Evolutionary conservation across 2,797 vertebrate genomes (phyloP), one percentile per base, ranked within the genome.

Genomic region (Champsocephalus esox): DNA sequence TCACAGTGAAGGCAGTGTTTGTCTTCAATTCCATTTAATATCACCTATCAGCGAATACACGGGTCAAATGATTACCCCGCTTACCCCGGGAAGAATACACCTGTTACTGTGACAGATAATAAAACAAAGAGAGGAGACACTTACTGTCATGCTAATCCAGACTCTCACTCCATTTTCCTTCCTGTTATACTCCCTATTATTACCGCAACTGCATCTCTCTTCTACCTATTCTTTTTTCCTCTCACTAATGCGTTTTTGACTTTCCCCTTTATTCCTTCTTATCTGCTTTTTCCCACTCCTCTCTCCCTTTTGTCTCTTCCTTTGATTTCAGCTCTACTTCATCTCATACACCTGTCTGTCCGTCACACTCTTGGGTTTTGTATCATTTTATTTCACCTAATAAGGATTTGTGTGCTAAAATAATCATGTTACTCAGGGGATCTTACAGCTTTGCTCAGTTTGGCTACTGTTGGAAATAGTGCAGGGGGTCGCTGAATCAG

Each of bases 51-150:
- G 82, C n/a, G 9, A 52, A 79, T 77, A 79, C 73, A 78, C 24
- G 17, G 71, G 75, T 77, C 75, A 78, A 34, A 73, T 83, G 70
- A 87, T 87, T 84, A 83, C 68, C 56, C 64, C 3, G 61, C 70
- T 56, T 68, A 64, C 70, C 71, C 66, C 56, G 0, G 57, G 73
- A 63, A 73, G 73, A 87, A 80, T 75, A 82, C 80, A 89, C 64
- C 80, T 87, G 80, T 83, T 89, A 86, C 64, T 86, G 57, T 80
- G 70, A 66, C 50, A 79, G 80, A 85, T 83, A 87, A 87, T 84
- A 66, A 83, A 83, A 84, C 60, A 24, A 69, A 75, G 81, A 68
- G 80, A 45, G 44, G 46, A 68, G 52, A 82, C 65, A 16, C 58
- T 67, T 73, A 89, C 64, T 79, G 80, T 79, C 73, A 80, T 80